Evolutionary conservation across 2,797 vertebrate species (phyloP).

Genomic region (Gadopsis marmoratus): DNA sequence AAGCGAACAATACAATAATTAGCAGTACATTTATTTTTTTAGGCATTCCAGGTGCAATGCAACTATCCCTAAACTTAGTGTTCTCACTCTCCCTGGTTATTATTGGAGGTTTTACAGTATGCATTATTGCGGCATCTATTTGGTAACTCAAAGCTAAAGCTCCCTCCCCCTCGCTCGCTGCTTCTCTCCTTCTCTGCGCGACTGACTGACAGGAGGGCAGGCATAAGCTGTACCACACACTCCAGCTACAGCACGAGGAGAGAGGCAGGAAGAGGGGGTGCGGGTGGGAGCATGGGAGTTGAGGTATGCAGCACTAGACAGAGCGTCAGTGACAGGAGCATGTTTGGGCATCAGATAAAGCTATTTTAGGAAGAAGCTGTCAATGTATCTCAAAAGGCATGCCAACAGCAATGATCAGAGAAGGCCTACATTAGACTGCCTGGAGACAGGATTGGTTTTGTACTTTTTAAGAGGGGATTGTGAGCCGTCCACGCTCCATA

Average conservation of each 20-base stretch:
- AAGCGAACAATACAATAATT: neutral
- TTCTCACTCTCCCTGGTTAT: constrained; percentile 8
- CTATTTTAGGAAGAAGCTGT: constrained; percentile 79
- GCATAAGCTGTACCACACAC: constrained; percentile 63
- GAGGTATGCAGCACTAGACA: constrained; percentile 62
- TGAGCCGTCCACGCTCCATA: constrained; percentile 23
- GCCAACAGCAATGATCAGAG: constrained; percentile 74
- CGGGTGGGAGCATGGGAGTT: constrained; percentile 19
- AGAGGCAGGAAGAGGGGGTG: constrained; percentile 1
- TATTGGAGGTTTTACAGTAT: constrained; percentile 41
- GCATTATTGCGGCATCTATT: constrained; percentile 48
- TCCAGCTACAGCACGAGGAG: constrained; percentile 57
- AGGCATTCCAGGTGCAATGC: constrained; percentile 4
- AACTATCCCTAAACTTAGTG: constrained; percentile 20
- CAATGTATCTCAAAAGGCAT: constrained; percentile 69
- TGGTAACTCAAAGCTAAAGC: constrained; percentile 51
- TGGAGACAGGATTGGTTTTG: constrained; percentile 48
- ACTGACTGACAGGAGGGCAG: constrained; percentile 70
- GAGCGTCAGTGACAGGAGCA: constrained; percentile 69
- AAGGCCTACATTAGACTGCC: constrained; percentile 59
- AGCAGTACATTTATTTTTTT: constrained; percentile 21
- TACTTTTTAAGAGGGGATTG: constrained; percentile 38
- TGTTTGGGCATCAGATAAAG: constrained; percentile 74
- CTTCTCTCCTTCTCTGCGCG: constrained; percentile 45
- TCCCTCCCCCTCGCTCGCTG: neutral